Conservation (phyloP, 2,797 vertebrate genomes). For the Loris lydekkerianus region DNA sequence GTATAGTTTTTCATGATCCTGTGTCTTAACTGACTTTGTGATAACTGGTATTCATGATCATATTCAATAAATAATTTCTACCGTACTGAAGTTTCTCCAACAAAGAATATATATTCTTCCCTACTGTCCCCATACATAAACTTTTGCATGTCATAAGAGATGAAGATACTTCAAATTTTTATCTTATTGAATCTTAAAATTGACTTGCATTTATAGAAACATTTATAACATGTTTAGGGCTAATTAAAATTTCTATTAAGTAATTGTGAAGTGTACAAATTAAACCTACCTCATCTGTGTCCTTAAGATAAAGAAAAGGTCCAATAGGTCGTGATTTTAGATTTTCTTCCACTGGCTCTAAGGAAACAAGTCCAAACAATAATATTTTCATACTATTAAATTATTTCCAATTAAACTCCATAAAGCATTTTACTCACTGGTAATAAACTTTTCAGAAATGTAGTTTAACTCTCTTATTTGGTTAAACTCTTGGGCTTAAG, state of each 20-base stretch:
- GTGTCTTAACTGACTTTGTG: slow-evolving; percentile 52
- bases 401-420: slow-evolving; percentile 40
- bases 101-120: slow-evolving; percentile 19
- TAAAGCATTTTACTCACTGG: background rate
- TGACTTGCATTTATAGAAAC: slow-evolving; percentile 1
- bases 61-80: slow-evolving; percentile 9
- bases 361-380: slow-evolving; percentile 67
- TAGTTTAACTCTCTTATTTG: slow-evolving; percentile 34
- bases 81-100: background rate
- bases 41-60: background rate
- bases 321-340: slow-evolving; percentile 8
- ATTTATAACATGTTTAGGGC: background rate
- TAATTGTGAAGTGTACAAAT: slow-evolving; percentile 45
- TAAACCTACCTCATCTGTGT: slow-evolving; percentile 70
- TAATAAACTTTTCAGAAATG: slow-evolving; percentile 30
- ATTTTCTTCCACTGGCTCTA: slow-evolving; percentile 70
- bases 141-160: background rate
- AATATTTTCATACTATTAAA: slow-evolving; percentile 13
- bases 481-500: background rate
- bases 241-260: slow-evolving; percentile 11
- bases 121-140: background rate
- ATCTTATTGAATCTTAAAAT: slow-evolving; percentile 50
- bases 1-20: background rate
- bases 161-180: slow-evolving; percentile 45
- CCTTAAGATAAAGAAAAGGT: slow-evolving; percentile 70